Conservation (phyloP, 2,113 vertebrate species). For the Perccottus glenii region DNA sequence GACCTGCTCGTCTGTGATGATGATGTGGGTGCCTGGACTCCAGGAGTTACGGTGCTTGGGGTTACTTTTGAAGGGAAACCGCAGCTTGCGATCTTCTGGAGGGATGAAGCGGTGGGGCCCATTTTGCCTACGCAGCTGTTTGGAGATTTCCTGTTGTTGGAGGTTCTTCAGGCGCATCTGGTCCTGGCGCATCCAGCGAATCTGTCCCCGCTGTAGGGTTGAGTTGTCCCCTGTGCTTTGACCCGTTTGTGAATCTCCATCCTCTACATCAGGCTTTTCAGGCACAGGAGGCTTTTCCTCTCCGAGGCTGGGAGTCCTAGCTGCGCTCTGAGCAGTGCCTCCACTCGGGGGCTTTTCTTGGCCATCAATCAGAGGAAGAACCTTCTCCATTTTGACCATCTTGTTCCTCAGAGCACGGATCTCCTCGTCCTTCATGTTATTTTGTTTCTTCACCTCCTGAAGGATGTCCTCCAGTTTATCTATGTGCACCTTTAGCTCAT, state of each 20-base stretch:
- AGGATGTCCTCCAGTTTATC: slow-evolving; percentile 97
- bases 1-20: slow-evolving; percentile 94
- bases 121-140: slow-evolving; percentile 90
- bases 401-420: slow-evolving; percentile 93
- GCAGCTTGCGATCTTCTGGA: slow-evolving; percentile 94
- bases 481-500: slow-evolving; percentile 95
- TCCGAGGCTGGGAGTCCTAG: slow-evolving; percentile 48
- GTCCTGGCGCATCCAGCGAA: slow-evolving; percentile 95
- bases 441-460: slow-evolving; percentile 98
- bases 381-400: slow-evolving; percentile 99
- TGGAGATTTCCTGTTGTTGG: slow-evolving; percentile 95
- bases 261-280: slow-evolving; percentile 67
- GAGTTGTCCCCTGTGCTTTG: slow-evolving; percentile 84
- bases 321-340: slow-evolving; percentile 1
- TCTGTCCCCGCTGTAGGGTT: slow-evolving; percentile 82
- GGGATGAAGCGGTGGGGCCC: slow-evolving; percentile 95
- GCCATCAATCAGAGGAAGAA: slow-evolving; percentile 89
- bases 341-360: slow-evolving; percentile 46
- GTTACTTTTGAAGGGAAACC: slow-evolving; percentile 97
- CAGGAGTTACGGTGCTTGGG: slow-evolving; percentile 96
- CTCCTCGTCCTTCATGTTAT: slow-evolving; percentile 98
- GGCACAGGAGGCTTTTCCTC: slow-evolving; percentile 65
- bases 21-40: slow-evolving; percentile 97
- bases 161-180: slow-evolving; percentile 92
- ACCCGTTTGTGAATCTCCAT: slow-evolving; percentile 79